Conservation (phyloP, 92 coral and sea anemone genomes). For the Plumapathes pennacea region DNA sequence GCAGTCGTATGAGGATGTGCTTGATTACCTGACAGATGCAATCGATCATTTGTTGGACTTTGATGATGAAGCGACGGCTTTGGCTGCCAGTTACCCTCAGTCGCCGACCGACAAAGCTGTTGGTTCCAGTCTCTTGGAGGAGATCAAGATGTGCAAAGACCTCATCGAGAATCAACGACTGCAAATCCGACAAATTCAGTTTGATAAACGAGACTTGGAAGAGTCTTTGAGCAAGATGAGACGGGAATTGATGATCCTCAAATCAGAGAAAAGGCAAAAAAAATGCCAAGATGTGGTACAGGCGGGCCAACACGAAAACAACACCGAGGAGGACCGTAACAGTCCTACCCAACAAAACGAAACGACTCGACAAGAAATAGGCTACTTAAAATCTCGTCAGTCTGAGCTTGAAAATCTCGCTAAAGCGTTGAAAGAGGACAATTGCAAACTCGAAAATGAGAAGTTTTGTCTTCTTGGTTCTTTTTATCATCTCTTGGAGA, state of each 20-base stretch:
- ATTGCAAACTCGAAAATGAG: constrained; percentile 70
- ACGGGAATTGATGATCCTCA: constrained; percentile 72
- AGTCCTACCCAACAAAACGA: constrained; percentile 54
- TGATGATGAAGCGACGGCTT: constrained; percentile 23
- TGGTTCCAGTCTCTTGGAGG: constrained; percentile 66
- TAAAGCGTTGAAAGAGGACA: constrained; percentile 64
- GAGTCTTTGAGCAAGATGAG: constrained; percentile 74
- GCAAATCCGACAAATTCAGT: constrained; percentile 82
- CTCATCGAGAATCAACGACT: constrained; percentile 82
- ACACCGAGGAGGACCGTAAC: constrained; percentile 40
- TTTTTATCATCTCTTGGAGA: constrained; percentile 84
- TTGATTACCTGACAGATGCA: constrained; percentile 64
- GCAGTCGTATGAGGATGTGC: constrained; percentile 53
- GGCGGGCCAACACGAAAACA: constrained; percentile 23
- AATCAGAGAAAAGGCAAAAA: constrained; percentile 47
- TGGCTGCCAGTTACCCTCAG: constrained; percentile 6
- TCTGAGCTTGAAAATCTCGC: constrained; percentile 68
- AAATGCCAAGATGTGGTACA: constrained; percentile 12
- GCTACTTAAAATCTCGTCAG: constrained; percentile 49
- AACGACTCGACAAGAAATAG: constrained; percentile 58
- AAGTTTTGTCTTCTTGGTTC: constrained; percentile 85
- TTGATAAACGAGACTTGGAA: constrained; percentile 89
- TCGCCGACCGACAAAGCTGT: constrained; percentile 38
- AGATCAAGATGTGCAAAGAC: constrained; percentile 87
- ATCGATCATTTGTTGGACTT: constrained; percentile 51